These are phyloP conservation scores for Papilio xuthus DNA, from an alignment of 1,140 invertebrate genomes.

Conservation along the genomic window DNA sequence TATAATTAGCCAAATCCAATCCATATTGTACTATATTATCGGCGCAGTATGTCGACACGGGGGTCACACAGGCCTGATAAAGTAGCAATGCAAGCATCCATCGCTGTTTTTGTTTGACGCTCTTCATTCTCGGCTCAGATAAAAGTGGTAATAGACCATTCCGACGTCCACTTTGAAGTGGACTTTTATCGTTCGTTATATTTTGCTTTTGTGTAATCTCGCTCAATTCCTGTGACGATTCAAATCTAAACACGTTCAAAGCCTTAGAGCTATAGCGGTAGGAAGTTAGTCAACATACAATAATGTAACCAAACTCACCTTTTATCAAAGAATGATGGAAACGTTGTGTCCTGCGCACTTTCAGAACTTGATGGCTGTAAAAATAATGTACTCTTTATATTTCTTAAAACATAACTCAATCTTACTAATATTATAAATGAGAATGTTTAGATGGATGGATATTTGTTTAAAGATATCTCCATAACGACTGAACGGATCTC, in stretches of 20 bases:
- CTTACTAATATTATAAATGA: too few species aligned
- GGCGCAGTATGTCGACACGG: constrained; percentile 71
- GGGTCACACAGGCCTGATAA: constrained; percentile 72
- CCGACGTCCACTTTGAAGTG: constrained; percentile 23
- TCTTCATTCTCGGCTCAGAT: constrained; percentile 41
- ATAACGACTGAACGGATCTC: too few species aligned
- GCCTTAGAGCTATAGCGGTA: constrained; percentile 23
- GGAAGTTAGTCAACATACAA: not conserved
- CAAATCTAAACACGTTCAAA: constrained; percentile 56
- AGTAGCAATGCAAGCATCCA: constrained; percentile 72
- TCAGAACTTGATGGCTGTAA: not conserved
- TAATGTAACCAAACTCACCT: not conserved
- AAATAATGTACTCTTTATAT: not conserved
- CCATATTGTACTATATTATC: constrained; percentile 70
- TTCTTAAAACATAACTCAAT: too few species aligned
- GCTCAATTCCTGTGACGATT: constrained; percentile 61
- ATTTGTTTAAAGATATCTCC: too few species aligned
- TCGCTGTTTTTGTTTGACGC: constrained; percentile 53
- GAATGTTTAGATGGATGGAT: too few species aligned
- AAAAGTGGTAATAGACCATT: constrained; percentile 46
- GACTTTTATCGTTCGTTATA: constrained; percentile 31
- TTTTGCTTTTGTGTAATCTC: constrained; percentile 40
- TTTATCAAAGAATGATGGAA: constrained; percentile 13
- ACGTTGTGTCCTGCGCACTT: not conserved
- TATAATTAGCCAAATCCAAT: constrained; percentile 70